phyloP scores from a whole-genome alignment of 1,140 invertebrate species.

The Phocides pigmalion region DNA sequence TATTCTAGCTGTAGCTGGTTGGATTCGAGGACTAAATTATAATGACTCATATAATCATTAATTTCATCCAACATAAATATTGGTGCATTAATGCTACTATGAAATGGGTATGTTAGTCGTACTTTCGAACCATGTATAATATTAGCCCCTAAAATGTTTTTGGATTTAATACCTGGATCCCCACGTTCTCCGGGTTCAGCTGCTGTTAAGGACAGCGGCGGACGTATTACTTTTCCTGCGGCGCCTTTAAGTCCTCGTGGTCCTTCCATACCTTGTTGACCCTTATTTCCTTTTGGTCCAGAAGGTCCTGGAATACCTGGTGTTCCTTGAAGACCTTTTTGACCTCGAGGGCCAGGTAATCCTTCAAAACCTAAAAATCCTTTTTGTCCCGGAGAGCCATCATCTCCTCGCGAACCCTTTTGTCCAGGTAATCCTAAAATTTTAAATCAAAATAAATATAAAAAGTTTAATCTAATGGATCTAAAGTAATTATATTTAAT shows the following conservation, averaged over 20 bases:
- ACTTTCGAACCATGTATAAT: no score
- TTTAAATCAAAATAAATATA: slow-evolving; percentile 8
- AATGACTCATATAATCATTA: no score
- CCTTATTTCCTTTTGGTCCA: slow-evolving; percentile 83
- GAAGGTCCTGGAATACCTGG: slow-evolving; percentile 87
- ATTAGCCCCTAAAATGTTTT: neutral
- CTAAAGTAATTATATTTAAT: neutral
- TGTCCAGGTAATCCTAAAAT: slow-evolving; percentile 59
- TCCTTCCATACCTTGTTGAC: slow-evolving; percentile 82
- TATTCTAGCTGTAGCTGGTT: no score
- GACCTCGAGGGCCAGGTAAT: slow-evolving; percentile 78
- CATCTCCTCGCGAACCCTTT: slow-evolving; percentile 84
- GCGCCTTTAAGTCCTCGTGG: slow-evolving; percentile 81
- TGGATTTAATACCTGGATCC: slow-evolving; percentile 69
- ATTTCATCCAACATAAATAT: no score
- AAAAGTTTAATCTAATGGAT: neutral
- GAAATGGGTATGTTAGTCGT: no score
- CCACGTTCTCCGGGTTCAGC: slow-evolving; percentile 75
- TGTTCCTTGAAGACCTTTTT: slow-evolving; percentile 83
- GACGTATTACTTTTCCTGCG: slow-evolving; percentile 62
- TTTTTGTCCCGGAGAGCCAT: slow-evolving; percentile 58
- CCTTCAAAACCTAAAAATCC: slow-evolving; percentile 82
- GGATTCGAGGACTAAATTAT: no score
- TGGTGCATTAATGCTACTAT: no score
- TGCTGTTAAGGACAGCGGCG: slow-evolving; percentile 48